Evolutionary conservation across 2,797 vertebrate species (phyloP), one percentile per base, ranked within the genome.

Genomic region (Loriculus beryllinus): DNA sequence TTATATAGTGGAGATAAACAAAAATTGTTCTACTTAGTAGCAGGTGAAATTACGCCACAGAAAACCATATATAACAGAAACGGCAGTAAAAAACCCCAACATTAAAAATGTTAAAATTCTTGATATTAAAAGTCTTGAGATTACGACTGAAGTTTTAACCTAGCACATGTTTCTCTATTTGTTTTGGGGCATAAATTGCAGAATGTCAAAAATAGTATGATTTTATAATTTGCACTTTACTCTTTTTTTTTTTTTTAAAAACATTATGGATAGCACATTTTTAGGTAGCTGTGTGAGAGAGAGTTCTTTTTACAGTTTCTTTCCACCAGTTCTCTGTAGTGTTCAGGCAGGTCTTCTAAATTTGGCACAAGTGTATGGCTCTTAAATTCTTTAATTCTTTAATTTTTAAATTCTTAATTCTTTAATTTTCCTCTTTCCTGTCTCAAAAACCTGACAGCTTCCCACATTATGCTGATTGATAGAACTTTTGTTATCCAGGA

Each of bases 161-260:
- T 84, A 15, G 64, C 82, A 35, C 16, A 31, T 78, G 25, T 80
- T 93, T 91, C 65, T 83, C 28, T 81, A 54, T 6, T 54, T 86
- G 51, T 48, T 91, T 78, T 88, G 51, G 8, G 29, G 69, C 89
- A 83, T 91, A 88, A 70, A 81, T 88, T 92, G 85, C 88, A 92
- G 92, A 89, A 78, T 81, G 54, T 81, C 25, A 69, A 48, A 52
- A 59, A 25, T 18, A 1, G 16, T 33, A 89, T 56, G 45, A 64
- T 82, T 92, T 92, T 95, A 77, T 84, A 81, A 75, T 95, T 90
- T 83, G 84, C 79, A 54, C 56, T 92, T 94, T 40, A 62, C 20
- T 25, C 37, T 39, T 71, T 37, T 81, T 69, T 72, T 82, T 69
- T 14, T 40, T n/a, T n/a, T n/a, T n/a, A n/a, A n/a, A n/a, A 29